phyloP scores from a whole-genome alignment of 2,888 invertebrate genomes.

The Lithophane socia region DNA sequence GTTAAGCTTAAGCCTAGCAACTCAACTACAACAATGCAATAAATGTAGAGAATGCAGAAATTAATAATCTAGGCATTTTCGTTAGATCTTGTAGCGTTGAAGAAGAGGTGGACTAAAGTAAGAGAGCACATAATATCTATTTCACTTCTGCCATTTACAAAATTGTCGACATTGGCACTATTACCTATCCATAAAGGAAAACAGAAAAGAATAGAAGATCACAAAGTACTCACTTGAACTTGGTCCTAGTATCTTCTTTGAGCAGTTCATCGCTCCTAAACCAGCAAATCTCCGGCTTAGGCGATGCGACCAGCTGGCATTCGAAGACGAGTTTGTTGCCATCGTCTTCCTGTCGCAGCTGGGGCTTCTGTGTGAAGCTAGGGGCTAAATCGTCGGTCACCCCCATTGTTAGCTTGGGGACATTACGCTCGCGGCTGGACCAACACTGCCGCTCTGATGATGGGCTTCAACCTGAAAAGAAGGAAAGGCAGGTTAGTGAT shows the following conservation, averaged over 20 bases:
- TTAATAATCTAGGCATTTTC: background rate
- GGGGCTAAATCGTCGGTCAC: slow-evolving; percentile 98
- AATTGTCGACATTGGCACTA: background rate
- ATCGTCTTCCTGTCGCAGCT: slow-evolving; percentile 98
- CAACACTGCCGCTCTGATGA: slow-evolving; percentile 70
- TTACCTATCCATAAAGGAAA: background rate
- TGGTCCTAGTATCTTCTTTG: slow-evolving; percentile 95
- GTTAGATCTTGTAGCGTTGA: no score
- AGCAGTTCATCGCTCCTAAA: slow-evolving; percentile 96
- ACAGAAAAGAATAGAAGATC: background rate
- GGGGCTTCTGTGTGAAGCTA: slow-evolving; percentile 99
- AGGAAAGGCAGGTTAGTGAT: slow-evolving; percentile 2
- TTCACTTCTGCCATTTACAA: background rate
- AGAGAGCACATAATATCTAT: no score
- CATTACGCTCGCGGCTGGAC: slow-evolving; percentile 82
- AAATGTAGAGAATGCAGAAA: background rate
- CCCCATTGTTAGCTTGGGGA: slow-evolving; percentile 92
- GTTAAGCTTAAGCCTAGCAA: background rate
- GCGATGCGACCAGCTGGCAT: slow-evolving; percentile 96
- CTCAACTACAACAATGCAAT: background rate
- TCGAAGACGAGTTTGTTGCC: slow-evolving; percentile 98
- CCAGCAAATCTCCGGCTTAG: slow-evolving; percentile 98
- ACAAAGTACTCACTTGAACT: slow-evolving; percentile 91
- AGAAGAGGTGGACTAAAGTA: background rate
- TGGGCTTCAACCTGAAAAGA: slow-evolving; percentile 67